phyloP scores from a whole-genome alignment of 2,888 invertebrate genomes.

The Ommatoiulus sabulosus region DNA sequence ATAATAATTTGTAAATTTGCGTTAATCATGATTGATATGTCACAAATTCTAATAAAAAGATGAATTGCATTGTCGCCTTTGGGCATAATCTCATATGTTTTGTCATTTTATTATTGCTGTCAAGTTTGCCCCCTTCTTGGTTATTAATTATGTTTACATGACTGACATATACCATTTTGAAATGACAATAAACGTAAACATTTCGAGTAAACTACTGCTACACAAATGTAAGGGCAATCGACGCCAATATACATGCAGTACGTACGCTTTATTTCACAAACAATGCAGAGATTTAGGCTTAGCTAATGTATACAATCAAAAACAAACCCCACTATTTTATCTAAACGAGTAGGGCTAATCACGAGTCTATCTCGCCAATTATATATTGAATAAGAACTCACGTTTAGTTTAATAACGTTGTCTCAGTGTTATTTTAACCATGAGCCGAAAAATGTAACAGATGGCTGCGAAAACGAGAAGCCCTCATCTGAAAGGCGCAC shows the following conservation, averaged over 20 bases:
- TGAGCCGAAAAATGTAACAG: neutral
- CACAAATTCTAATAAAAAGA: too few relatives aligned
- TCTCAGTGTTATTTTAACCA: neutral
- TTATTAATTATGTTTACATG: too few relatives aligned
- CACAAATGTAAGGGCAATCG: too few relatives aligned
- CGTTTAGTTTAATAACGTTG: neutral
- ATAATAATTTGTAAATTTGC: neutral
- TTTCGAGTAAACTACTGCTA: too few relatives aligned
- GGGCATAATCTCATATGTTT: neutral
- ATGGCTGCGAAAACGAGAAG: neutral
- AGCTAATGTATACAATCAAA: too few relatives aligned
- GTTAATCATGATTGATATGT: neutral
- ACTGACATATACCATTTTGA: too few relatives aligned
- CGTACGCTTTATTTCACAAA: too few relatives aligned
- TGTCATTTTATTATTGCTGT: neutral
- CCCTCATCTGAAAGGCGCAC: neutral
- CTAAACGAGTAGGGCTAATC: neutral
- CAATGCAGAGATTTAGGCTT: too few relatives aligned
- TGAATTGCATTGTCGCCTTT: neutral
- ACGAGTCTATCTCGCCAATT: neutral
- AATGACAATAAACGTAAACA: too few relatives aligned
- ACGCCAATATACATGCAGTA: too few relatives aligned
- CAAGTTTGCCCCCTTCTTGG: neutral
- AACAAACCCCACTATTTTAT: too few relatives aligned
- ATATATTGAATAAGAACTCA: neutral